phyloP scores from a whole-genome alignment of 2,113 vertebrate genomes.

The Zootoca vivipara region DNA sequence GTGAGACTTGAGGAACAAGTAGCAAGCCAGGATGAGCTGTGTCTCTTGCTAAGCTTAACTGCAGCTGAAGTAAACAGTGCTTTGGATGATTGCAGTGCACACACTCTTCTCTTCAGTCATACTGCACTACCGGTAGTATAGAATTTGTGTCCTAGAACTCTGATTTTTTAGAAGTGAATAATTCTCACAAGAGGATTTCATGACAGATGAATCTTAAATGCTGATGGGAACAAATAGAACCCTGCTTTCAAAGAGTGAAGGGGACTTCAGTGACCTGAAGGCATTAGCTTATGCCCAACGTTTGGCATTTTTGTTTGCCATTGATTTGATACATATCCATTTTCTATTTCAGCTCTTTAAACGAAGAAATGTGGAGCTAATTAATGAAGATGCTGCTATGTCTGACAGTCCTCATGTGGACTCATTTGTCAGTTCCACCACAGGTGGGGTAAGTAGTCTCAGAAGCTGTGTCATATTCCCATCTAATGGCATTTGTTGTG shows the following conservation, averaged over 20 bases:
- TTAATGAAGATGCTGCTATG: constrained; percentile 91
- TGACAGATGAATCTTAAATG: neutral
- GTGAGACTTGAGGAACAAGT: neutral
- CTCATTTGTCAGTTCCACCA: constrained; percentile 84
- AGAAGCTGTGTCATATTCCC: accelerated
- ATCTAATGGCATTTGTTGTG: accelerated
- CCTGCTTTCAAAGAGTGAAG: neutral
- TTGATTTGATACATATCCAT: neutral
- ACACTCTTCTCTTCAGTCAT: neutral
- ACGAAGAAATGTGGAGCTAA: constrained; percentile 94
- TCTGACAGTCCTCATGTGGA: constrained; percentile 92
- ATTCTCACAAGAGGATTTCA: neutral
- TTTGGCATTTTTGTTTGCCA: neutral
- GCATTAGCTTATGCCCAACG: neutral
- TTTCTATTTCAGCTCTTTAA: constrained; percentile 89
- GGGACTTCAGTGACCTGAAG: neutral
- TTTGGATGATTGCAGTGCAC: neutral
- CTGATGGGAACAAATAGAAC: neutral
- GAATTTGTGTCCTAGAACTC: neutral
- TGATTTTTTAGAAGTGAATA: neutral
- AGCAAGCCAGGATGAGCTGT: neutral
- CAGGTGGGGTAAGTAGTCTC: constrained; percentile 78
- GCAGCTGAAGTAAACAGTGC: neutral
- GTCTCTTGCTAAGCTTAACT: neutral
- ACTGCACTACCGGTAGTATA: neutral